Evolutionary conservation across 2,888 invertebrate genomes (phyloP), one percentile per base, ranked within the genome.

Genomic region (Nemurella pictetii): DNA sequence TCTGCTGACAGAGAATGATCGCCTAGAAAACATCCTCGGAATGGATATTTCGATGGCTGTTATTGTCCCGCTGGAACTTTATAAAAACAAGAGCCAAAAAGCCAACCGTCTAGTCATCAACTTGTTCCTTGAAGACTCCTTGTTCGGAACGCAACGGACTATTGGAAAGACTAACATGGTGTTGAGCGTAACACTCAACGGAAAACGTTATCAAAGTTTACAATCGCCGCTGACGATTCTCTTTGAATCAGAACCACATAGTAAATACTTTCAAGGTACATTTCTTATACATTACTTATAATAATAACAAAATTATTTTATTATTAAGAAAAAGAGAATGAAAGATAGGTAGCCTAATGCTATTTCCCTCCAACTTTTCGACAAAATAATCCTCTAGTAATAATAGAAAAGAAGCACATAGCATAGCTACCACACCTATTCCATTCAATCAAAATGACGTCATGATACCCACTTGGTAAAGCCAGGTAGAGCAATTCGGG

Each of bases 41-140:
- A 91, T 92, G 27, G 87, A 92, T 87, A 89, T 93, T 86, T 92
- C 92, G 88, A 89, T 93, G 83, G 93, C 92, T 0, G 91, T 93
- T 0, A 93, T 92, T 91, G 86, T 93, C 9, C 92, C 93, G 0
- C 88, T 89, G 32, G 88, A 89, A 2, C 88, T 93, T 0, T 87
- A 93, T n/a, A 9, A 30, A n/a, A 29, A 72, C 74, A 81, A 15
- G 7, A 12, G 74, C 30, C 25, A 26, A 80, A 15, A 25, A 72
- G 9, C 77, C 25, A 75, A 28, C 75, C 80, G 85, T 9, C 77
- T 85, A 20, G 83, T 85, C 26, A 73, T 85, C 77, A 85, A 82
- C 30, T 25, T 85, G 9, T 85, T 86, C 75, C 55, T 74, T 73
- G 55, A 85, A 30, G 85, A 86, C n/a, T 35, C 82, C 9, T n/a